Conservation (phyloP, 1,140 invertebrate genomes). For the honey bee (Apis mellifera) region DNA sequence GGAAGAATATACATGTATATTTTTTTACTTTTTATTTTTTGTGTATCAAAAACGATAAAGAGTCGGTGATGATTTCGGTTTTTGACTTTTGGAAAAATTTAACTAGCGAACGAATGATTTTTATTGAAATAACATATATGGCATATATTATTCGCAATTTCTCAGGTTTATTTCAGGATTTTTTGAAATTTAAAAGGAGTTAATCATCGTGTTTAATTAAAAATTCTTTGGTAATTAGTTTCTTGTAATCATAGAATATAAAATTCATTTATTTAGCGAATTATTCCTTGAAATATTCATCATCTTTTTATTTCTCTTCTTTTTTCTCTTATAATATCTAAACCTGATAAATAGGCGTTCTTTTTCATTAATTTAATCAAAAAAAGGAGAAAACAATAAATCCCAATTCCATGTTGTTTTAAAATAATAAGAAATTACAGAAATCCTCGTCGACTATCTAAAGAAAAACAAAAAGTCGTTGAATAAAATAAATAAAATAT, state of each 20-base stretch:
- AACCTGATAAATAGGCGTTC: no score
- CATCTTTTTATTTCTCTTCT: no score
- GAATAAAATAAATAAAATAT: neutral
- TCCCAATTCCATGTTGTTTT: no score
- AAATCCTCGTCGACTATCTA: no score
- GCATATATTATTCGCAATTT: no score
- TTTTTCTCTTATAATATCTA: no score
- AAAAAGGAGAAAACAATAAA: no score
- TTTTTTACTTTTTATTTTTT: neutral
- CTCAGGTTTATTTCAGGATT: neutral
- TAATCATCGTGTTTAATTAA: conserved; percentile 23
- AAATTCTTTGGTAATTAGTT: conserved; percentile 11
- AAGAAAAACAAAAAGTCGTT: neutral
- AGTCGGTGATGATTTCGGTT: neutral
- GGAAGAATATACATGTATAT: neutral
- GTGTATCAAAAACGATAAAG: neutral
- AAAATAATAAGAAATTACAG: no score
- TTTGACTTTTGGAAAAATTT: no score
- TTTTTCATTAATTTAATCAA: no score
- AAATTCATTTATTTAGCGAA: neutral
- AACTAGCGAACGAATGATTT: neutral
- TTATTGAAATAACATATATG: neutral
- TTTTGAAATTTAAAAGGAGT: conserved; percentile 1
- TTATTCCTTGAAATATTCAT: no score
- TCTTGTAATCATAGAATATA: conserved; percentile 1